A percentile compares a stretch with the other conserved stretches of the same genome.
These are phyloP conservation scores for Terebella lapidaria DNA, from an alignment of 2,888 invertebrate genomes.

Conservation along the genomic window DNA sequence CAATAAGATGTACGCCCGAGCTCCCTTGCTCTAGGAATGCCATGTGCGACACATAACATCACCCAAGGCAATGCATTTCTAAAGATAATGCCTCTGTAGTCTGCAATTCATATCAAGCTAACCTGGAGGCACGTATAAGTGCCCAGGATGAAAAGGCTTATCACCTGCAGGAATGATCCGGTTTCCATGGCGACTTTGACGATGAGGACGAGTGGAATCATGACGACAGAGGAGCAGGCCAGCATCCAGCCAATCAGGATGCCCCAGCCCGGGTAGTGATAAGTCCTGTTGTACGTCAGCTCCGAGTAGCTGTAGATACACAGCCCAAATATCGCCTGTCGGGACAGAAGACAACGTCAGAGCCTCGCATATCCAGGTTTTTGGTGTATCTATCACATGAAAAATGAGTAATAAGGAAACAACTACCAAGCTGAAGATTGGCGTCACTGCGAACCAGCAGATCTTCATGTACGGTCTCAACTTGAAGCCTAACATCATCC, in stretches of 20 bases:
- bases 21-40: too few species aligned
- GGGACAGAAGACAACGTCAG: too few species aligned
- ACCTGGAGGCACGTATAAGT: too few species aligned
- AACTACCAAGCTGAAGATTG: constrained; percentile 35
- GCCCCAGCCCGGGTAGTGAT: constrained; percentile 55
- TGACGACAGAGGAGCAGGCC: constrained; percentile 19
- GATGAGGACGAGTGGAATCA: constrained; percentile 17
- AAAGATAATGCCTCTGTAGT: too few species aligned
- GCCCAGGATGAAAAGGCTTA: too few species aligned
- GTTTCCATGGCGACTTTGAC: not conserved
- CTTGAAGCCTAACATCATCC: constrained; percentile 71
- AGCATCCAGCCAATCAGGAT: constrained; percentile 42
- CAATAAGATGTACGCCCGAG: too few species aligned
- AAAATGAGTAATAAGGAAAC: too few species aligned
- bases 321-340: constrained; percentile 30
- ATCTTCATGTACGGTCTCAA: constrained; percentile 38
- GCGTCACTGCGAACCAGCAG: constrained; percentile 34
- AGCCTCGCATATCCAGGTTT: too few species aligned
- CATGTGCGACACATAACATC: too few species aligned
- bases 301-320: constrained; percentile 45
- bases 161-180: not conserved
- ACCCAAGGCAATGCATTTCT: too few species aligned
- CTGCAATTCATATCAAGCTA: too few species aligned
- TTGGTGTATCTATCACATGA: too few species aligned
- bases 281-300: constrained; percentile 45